These are phyloP conservation scores for Acleris emargana DNA, from an alignment of 2,888 invertebrate genomes.

Conservation along the genomic window DNA sequence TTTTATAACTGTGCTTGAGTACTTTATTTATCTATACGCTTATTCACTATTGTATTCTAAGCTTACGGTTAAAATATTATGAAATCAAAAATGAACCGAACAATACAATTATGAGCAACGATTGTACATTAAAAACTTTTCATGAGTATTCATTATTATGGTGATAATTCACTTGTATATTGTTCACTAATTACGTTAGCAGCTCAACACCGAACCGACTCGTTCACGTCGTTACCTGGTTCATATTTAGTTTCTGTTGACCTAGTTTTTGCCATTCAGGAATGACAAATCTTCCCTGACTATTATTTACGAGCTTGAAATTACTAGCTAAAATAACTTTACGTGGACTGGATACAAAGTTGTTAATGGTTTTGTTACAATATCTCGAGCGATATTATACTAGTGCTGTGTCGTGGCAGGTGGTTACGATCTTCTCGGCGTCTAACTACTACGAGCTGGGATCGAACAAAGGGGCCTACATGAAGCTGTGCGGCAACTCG, in stretches of 20 bases:
- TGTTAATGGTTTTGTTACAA: conserved; percentile 6
- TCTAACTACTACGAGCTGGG: conserved; percentile 98
- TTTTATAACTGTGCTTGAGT: no score
- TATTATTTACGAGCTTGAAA: conserved; percentile 1
- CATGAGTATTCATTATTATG: neutral
- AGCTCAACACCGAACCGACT: neutral
- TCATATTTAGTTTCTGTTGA: conserved; percentile 16
- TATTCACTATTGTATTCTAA: no score
- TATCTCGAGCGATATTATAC: conserved; percentile 4
- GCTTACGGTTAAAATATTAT: no score
- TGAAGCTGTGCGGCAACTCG: conserved; percentile 90
- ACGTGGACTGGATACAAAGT: neutral
- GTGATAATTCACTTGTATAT: conserved; percentile 1
- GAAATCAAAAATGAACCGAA: no score
- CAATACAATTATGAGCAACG: no score
- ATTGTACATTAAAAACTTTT: neutral
- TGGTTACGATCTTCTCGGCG: conserved; percentile 97
- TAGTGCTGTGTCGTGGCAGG: conserved; percentile 77
- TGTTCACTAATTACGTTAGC: neutral
- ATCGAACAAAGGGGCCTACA: conserved; percentile 96
- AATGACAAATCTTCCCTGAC: conserved; percentile 15
- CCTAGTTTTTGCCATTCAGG: conserved; percentile 15
- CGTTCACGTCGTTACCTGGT: conserved; percentile 3
- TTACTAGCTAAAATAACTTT: neutral
- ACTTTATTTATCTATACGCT: no score